Base-by-base conservation (phyloP, 2,888 invertebrate species). In the Protophormia terraenovae region DNA sequence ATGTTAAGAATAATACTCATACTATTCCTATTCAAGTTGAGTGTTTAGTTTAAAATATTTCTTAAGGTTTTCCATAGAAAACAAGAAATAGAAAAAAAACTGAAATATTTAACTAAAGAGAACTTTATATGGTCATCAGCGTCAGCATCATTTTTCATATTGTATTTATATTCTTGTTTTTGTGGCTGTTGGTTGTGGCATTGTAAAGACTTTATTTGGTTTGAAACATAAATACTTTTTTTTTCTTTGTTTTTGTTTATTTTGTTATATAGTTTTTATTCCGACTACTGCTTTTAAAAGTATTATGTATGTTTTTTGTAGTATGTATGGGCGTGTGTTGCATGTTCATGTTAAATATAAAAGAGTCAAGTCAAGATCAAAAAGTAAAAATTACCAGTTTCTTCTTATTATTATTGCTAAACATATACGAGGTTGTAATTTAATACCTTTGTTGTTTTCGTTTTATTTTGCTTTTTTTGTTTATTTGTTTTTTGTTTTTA, bases 81-180 rank as follows among this genome's bases (percentile, higher is more conserved):
- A 55, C 27, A 53, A 41, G 10, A 24, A 1, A 24, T 60, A 32
- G 38, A 78, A 69, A 60, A 38, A 16, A 67, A 53, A 24, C 10
- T 5, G 14, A 55, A 69, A 60, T 62, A 78, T 38, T 78, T 60
- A 50, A 50, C 55, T 67, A 16, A 67, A 79, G 24, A 81, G 50
- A 85, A 82, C 69, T 85, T 85, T 78, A 81, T 82, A 84, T 81
- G 85, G 75, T 78, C 81, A 81, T 73, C 77, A 77, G 60, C 69
- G 16, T 45, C 72, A 77, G 72, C 77, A 81, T 67, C 66, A 81
- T 72, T 47, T 58, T 60, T 76, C 80, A 76, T 77, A 45, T 64
- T 60, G 24, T 81, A 32, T 22, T 62, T 67, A 7, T 67, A 5
- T 19, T 64, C 24, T 72, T 58, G 38, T 55, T 76, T 47, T 77